These are phyloP conservation scores for Augochlora pura DNA, from an alignment of 1,140 invertebrate species.

Conservation along the genomic window DNA sequence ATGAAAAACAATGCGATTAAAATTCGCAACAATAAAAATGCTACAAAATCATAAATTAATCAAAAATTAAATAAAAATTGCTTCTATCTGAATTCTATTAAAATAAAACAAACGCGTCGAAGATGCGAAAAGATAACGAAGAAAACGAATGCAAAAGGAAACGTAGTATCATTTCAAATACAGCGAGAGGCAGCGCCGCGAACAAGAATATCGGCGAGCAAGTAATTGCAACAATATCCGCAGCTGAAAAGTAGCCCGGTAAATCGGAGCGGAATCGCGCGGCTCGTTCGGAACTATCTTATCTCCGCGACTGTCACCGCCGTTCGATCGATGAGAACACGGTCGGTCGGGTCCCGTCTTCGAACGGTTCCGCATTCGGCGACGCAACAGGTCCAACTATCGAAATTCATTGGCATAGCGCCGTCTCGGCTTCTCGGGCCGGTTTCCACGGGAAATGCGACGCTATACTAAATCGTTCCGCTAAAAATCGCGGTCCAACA, in stretches of 20 bases:
- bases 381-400: slow-evolving; percentile 39
- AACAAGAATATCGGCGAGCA: too few species aligned
- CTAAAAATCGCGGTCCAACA: not conserved
- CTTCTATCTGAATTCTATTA: too few species aligned
- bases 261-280: not conserved
- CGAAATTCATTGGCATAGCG: slow-evolving; percentile 30
- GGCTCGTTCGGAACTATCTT: slow-evolving; percentile 7
- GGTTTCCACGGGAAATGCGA: not conserved
- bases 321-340: slow-evolving; percentile 36
- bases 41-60: too few species aligned
- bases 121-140: too few species aligned
- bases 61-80: too few species aligned
- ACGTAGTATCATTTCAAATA: too few species aligned
- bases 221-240: not conserved
- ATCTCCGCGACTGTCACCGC: not conserved
- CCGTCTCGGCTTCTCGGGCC: slow-evolving; percentile 30
- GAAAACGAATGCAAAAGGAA: too few species aligned
- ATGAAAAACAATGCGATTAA: too few species aligned
- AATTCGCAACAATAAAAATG: too few species aligned
- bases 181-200: too few species aligned
- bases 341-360: too few species aligned
- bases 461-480: slow-evolving; percentile 12
- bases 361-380: not conserved
- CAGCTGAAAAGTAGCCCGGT: not conserved
- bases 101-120: too few species aligned